Conservation (phyloP, 2,888 invertebrate species). For the Rhagonycha lutea region DNA sequence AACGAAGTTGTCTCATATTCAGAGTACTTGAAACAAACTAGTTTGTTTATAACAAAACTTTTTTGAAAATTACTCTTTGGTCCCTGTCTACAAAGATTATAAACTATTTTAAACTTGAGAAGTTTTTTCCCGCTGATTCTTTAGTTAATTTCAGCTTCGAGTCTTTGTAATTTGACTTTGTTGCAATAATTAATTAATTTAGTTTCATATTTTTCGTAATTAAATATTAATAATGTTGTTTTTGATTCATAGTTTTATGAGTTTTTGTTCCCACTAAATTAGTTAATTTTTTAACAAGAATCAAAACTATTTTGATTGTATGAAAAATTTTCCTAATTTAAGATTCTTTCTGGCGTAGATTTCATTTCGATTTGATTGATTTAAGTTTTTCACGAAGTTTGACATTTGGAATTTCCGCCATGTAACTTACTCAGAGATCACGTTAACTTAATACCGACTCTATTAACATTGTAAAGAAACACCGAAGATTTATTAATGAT, state of each 20-base stretch:
- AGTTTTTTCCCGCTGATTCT: neutral
- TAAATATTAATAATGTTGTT: neutral
- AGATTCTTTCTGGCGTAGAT: too few species aligned
- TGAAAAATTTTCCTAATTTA: neutral
- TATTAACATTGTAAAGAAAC: neutral
- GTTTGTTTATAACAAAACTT: neutral
- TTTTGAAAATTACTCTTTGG: neutral
- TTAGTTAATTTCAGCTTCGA: neutral
- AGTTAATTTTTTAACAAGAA: neutral
- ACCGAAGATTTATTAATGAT: neutral
- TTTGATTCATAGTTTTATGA: neutral
- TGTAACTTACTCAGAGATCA: neutral
- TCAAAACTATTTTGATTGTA: neutral
- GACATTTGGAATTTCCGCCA: neutral
- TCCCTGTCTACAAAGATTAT: too few species aligned
- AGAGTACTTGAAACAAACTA: neutral
- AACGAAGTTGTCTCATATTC: neutral
- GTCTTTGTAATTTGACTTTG: neutral
- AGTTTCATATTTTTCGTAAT: neutral
- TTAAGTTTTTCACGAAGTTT: neutral
- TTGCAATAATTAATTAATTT: neutral
- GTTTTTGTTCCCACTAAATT: neutral
- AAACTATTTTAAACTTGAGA: neutral
- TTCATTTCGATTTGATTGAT: too few species aligned
- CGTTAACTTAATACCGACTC: neutral